These are phyloP conservation scores for Drosophila repleta DNA, from an alignment of 1,140 invertebrate species.

Conservation along the genomic window DNA sequence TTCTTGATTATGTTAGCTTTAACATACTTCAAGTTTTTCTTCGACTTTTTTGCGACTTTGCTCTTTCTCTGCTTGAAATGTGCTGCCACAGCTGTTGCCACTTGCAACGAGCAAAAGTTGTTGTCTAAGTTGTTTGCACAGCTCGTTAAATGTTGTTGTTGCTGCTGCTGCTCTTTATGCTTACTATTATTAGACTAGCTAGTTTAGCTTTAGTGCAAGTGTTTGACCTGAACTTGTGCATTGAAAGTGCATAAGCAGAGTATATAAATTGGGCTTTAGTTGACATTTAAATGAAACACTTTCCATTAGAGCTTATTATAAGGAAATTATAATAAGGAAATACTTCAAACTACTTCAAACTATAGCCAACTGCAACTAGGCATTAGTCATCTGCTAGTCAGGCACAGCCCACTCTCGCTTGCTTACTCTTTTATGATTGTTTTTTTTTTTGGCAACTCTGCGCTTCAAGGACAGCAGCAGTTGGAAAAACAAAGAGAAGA, in stretches of 20 bases:
- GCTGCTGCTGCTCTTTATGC: constrained; percentile 15
- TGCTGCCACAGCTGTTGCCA: constrained; percentile 47
- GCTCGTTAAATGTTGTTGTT: constrained; percentile 26
- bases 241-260: not conserved
- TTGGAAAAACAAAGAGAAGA: too few relatives aligned
- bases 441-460: constrained; percentile 8
- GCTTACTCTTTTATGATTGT: not conserved
- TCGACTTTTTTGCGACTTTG: not conserved
- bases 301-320: too few relatives aligned
- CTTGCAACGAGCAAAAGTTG: constrained; percentile 52
- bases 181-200: constrained; percentile 23
- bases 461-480: constrained; percentile 54
- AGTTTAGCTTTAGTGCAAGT: constrained; percentile 23
- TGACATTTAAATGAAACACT: too few relatives aligned
- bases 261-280: too few relatives aligned
- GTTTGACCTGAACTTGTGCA: not conserved
- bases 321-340: too few relatives aligned
- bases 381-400: too few relatives aligned
- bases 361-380: too few relatives aligned
- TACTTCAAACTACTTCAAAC: too few relatives aligned
- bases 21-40: too few relatives aligned
- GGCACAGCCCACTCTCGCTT: too few relatives aligned
- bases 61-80: constrained; percentile 1
- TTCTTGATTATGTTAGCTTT: constrained; percentile 32
- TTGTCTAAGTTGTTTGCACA: constrained; percentile 35